Conservation (phyloP, 2,113 vertebrate genomes). For the Oryzias melastigma region DNA sequence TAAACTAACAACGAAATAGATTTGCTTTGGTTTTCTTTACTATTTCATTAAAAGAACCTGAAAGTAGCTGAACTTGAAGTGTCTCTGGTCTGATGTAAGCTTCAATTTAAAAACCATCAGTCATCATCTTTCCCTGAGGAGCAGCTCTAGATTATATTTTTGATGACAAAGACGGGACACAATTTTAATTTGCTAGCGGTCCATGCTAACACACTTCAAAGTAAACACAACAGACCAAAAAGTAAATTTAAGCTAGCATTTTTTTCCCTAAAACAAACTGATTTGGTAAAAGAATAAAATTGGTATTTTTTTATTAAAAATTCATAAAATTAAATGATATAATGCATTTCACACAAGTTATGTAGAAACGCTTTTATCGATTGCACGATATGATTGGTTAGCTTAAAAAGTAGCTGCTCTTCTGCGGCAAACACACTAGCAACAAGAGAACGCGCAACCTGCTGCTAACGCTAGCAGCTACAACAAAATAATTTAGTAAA, state of each 20-base stretch:
- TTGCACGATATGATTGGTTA: background rate
- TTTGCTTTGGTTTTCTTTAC: background rate
- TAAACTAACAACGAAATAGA: background rate
- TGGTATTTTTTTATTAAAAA: too few relatives aligned
- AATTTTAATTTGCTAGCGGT: background rate
- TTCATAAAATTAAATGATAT: too few relatives aligned
- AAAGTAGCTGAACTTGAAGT: too few relatives aligned
- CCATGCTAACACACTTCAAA: background rate
- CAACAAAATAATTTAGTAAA: background rate
- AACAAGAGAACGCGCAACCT: background rate
- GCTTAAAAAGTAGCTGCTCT: constrained; percentile 21
- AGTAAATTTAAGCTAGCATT: constrained; percentile 26
- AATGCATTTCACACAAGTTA: constrained; percentile 1
- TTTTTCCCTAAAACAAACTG: constrained; percentile 11
- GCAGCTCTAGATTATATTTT: constrained; percentile 25
- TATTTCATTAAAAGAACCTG: background rate
- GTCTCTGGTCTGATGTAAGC: too few relatives aligned
- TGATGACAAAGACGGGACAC: constrained; percentile 6
- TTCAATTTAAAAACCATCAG: background rate
- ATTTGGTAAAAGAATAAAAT: background rate
- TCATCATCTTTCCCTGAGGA: constrained; percentile 21
- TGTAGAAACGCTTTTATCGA: background rate
- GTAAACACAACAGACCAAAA: background rate
- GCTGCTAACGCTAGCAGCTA: constrained; percentile 40
- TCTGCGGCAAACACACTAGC: constrained; percentile 25